These are phyloP conservation scores for Caloenas nicobarica DNA, from an alignment of 2,113 vertebrate species.

Conservation along the genomic window DNA sequence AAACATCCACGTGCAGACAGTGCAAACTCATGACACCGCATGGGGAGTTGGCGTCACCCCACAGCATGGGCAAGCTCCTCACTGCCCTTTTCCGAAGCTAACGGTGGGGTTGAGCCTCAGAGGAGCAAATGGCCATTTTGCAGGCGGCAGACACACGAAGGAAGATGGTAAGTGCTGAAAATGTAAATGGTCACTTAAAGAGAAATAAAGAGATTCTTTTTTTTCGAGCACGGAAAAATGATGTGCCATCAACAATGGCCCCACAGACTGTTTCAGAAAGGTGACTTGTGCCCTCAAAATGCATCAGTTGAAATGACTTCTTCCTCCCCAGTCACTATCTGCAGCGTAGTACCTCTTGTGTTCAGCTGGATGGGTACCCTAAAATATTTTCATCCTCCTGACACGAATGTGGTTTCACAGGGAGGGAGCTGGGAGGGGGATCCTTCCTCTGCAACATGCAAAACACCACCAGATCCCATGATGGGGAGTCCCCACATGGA, in stretches of 20 bases:
- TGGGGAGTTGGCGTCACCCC: accelerated
- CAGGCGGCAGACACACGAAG: not conserved
- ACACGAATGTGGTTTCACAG: not conserved
- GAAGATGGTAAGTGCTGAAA: not conserved
- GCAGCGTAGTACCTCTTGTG: not conserved
- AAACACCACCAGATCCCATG: not conserved
- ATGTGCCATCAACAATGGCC: not conserved
- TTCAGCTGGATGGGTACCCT: not conserved
- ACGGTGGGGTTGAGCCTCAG: not conserved
- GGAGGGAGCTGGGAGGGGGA: not conserved
- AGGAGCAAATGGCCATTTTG: not conserved
- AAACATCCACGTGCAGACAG: not conserved
- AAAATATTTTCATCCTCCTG: not conserved
- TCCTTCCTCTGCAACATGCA: not conserved
- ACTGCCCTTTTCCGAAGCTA: not conserved
- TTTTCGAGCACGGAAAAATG: not conserved
- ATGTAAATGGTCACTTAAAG: not conserved
- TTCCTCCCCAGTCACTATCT: not conserved
- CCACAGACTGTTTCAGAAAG: not conserved
- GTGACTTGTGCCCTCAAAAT: not conserved
- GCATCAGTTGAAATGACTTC: not conserved
- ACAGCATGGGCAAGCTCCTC: accelerated
- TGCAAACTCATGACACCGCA: not conserved
- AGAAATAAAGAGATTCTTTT: not conserved
- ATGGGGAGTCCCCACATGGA: accelerated